A percentile compares a stretch with the other conserved stretches of the same genome.
Evolutionary conservation across 2,888 invertebrate genomes (phyloP).

Genomic region (Epicampocera succincta): DNA sequence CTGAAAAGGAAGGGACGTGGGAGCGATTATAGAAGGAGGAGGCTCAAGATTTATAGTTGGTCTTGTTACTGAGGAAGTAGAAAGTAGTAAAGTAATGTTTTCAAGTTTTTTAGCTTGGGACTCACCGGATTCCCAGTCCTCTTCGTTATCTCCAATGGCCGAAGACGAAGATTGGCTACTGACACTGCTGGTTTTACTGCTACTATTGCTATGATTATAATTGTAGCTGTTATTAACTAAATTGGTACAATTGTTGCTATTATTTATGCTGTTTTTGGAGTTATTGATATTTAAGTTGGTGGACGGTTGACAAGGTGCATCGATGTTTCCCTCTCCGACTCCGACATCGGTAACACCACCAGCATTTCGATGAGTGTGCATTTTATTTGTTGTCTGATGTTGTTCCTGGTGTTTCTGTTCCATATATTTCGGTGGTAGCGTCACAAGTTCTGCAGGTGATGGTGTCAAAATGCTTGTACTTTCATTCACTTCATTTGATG

Average conservation of each 20-base stretch:
- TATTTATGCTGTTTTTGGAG: conserved; percentile 61
- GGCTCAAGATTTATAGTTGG: conserved; percentile 69
- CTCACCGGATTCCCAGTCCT: conserved; percentile 82
- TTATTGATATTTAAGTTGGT: conserved; percentile 62
- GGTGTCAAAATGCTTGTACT: conserved; percentile 30
- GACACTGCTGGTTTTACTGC: conserved; percentile 73
- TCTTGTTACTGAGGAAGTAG: conserved; percentile 72
- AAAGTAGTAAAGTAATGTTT: conserved; percentile 72
- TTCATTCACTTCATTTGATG: conserved; percentile 48
- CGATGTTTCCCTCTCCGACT: conserved; percentile 30
- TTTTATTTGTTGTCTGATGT: conserved; percentile 58
- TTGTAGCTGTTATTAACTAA: conserved; percentile 65
- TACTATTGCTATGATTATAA: conserved; percentile 70
- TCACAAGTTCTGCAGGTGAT: conserved; percentile 50
- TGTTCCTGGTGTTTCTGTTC: conserved; percentile 47
- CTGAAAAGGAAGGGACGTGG: conserved; percentile 23
- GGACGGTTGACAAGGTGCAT: conserved; percentile 56
- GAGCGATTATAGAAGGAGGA: conserved; percentile 31
- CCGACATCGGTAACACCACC: conserved; percentile 20
- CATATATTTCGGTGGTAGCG: conserved; percentile 56
- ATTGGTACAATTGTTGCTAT: conserved; percentile 52
- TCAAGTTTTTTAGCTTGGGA: conserved; percentile 74
- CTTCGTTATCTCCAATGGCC: conserved; percentile 77
- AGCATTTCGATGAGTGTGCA: conserved; percentile 48
- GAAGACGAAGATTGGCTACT: conserved; percentile 78